A percentile compares a stretch with the other conserved stretches of the same genome.
phyloP scores from a whole-genome alignment of 2,888 invertebrate species.

The Diplazon laetatorius region DNA sequence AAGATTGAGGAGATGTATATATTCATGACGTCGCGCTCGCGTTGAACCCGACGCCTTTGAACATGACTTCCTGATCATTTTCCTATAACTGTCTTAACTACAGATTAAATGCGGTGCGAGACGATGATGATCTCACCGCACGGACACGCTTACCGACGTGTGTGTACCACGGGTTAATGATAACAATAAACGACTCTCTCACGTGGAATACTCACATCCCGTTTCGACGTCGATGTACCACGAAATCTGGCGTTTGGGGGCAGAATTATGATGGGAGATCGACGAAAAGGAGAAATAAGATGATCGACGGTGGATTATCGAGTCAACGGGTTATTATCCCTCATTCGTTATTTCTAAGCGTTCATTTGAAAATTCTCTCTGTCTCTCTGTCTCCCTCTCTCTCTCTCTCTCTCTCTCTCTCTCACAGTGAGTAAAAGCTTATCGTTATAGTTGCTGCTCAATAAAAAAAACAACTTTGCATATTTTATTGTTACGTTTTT shows the following conservation, averaged over 20 bases:
- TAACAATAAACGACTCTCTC: conserved; percentile 26
- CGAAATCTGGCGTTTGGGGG: too few species aligned
- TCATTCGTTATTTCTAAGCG: conserved; percentile 62
- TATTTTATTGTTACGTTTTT: too few species aligned
- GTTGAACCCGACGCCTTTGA: too few species aligned
- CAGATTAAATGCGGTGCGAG: not conserved
- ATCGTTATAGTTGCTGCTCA: conserved; percentile 43
- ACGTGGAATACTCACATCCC: conserved; percentile 2
- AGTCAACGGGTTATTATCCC: conserved; percentile 59
- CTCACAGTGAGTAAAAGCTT: conserved; percentile 57
- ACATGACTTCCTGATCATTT: conserved; percentile 12
- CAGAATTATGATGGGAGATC: conserved; percentile 37
- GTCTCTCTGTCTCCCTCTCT: conserved; percentile 40
- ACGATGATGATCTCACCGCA: conserved; percentile 20
- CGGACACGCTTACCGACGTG: conserved; percentile 4
- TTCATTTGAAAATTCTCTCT: conserved; percentile 55
- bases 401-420: conserved; percentile 34
- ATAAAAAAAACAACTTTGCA: conserved; percentile 39
- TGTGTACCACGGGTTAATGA: conserved; percentile 29
- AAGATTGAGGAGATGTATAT: too few species aligned
- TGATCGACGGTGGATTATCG: conserved; percentile 55
- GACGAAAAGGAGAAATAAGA: not conserved
- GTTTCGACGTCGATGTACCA: conserved; percentile 31
- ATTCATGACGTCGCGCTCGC: too few species aligned
- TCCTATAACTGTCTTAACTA: conserved; percentile 15